Evolutionary conservation across 2,113 vertebrate species (phyloP).

Genomic region (Scolopax mira): DNA sequence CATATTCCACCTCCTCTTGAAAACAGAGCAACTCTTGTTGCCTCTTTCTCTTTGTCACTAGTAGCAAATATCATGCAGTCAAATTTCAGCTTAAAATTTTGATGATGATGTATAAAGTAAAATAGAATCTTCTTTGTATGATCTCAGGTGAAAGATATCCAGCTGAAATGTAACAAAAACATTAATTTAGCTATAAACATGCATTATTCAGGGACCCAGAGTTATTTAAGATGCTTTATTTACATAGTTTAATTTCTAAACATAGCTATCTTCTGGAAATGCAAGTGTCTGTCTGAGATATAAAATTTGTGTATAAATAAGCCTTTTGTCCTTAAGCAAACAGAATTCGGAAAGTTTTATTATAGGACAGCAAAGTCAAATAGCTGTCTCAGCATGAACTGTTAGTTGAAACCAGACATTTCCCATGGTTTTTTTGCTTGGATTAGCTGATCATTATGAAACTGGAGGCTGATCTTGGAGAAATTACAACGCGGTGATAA

Average conservation of each 20-base stretch:
- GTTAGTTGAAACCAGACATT: background rate
- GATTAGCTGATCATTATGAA: background rate
- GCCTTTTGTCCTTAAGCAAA: conserved; percentile 5
- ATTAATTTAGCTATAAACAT: background rate
- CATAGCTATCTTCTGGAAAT: background rate
- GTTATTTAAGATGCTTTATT: background rate
- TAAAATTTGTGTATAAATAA: background rate
- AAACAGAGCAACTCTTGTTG: background rate
- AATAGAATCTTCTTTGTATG: background rate
- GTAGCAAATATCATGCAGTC: background rate
- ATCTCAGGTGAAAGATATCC: background rate
- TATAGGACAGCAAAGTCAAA: background rate
- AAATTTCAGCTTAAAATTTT: background rate
- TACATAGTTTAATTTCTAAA: background rate
- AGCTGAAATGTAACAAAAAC: background rate
- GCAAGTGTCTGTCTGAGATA: background rate
- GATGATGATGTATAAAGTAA: background rate
- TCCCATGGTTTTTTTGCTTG: background rate
- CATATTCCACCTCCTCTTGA: background rate
- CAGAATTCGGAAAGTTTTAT: background rate
- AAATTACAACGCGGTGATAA: background rate
- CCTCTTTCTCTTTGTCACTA: background rate
- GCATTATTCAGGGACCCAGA: background rate
- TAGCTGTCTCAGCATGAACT: background rate
- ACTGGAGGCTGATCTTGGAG: background rate